phyloP scores from a whole-genome alignment of 2,888 invertebrate genomes.

The Lacanobia wlatinum region DNA sequence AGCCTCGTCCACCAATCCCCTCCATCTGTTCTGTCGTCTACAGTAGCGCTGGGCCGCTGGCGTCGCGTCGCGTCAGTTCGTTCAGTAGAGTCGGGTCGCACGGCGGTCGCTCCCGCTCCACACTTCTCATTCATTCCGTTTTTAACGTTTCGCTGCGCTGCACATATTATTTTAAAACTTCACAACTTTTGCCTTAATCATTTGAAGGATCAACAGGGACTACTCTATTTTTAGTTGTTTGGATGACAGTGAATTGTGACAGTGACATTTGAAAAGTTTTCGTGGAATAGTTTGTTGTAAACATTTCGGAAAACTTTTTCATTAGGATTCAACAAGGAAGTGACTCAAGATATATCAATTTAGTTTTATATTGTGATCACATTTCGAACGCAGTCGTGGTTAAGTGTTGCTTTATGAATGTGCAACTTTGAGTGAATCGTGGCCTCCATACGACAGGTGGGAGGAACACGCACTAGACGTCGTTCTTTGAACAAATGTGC shows the following conservation, averaged over 20 bases:
- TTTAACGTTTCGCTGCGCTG: constrained; percentile 28
- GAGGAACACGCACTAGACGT: constrained; percentile 74
- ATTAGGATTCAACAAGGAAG: constrained; percentile 43
- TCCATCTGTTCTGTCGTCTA: constrained; percentile 44
- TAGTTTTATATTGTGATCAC: constrained; percentile 37
- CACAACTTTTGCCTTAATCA: constrained; percentile 1
- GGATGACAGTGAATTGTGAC: constrained; percentile 37
- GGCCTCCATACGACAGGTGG: constrained; percentile 76
- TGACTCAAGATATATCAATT: constrained; percentile 31
- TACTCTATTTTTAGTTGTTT: constrained; percentile 32
- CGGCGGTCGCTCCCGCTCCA: constrained; percentile 19
- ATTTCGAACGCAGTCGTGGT: constrained; percentile 56
- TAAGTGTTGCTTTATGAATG: constrained; percentile 57
- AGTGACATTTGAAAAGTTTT: constrained; percentile 42
- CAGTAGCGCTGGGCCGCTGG: constrained; percentile 42
- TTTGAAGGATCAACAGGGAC: constrained; percentile 2
- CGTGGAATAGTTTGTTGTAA: constrained; percentile 26
- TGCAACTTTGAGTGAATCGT: constrained; percentile 71
- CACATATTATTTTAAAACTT: background rate
- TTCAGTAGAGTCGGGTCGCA: constrained; percentile 43
- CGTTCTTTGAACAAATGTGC: constrained; percentile 80
- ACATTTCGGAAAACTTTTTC: constrained; percentile 45
- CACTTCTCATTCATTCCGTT: constrained; percentile 33
- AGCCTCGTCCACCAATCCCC: constrained; percentile 71
- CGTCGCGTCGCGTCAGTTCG: constrained; percentile 14